Evolutionary conservation across 2,113 vertebrate species (phyloP).

Genomic region (Dryoscopus gambensis): DNA sequence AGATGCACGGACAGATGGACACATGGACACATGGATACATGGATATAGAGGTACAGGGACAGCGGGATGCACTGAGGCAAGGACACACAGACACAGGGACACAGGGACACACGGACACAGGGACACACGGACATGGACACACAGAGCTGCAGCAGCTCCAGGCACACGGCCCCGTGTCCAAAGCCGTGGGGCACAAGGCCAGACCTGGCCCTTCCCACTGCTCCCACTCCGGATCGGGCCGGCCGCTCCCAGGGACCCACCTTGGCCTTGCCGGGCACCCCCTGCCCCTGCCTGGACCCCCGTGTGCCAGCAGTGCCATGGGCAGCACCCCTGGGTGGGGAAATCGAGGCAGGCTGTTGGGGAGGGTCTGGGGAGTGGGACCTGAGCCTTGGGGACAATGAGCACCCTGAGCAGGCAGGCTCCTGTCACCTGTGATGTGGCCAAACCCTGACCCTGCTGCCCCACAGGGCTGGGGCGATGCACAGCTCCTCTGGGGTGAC

Average conservation of each 20-base stretch:
- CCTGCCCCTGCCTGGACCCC: neutral
- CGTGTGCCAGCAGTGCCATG: fast-evolving
- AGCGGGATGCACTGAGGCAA: fast-evolving
- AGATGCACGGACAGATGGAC: neutral
- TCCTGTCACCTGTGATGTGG: neutral
- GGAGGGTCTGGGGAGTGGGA: neutral
- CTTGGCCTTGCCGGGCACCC: neutral
- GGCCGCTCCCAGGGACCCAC: fast-evolving
- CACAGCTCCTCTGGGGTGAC: neutral
- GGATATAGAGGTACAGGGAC: neutral
- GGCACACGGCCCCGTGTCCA: neutral
- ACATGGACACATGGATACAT: neutral
- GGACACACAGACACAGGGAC: neutral
- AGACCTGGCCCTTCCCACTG: neutral
- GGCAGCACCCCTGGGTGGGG: neutral
- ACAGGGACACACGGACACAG: fast-evolving
- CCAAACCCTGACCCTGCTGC: fast-evolving
- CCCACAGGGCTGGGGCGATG: neutral
- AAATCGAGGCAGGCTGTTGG: neutral
- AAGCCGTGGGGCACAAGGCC: fast-evolving
- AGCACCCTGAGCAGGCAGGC: neutral
- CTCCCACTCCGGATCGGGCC: neutral
- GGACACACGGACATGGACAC: fast-evolving
- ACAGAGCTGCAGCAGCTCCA: neutral
- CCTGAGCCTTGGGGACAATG: neutral